Evolutionary conservation across 2,113 vertebrate genomes (phyloP).

Genomic region (Microcebus murinus): DNA sequence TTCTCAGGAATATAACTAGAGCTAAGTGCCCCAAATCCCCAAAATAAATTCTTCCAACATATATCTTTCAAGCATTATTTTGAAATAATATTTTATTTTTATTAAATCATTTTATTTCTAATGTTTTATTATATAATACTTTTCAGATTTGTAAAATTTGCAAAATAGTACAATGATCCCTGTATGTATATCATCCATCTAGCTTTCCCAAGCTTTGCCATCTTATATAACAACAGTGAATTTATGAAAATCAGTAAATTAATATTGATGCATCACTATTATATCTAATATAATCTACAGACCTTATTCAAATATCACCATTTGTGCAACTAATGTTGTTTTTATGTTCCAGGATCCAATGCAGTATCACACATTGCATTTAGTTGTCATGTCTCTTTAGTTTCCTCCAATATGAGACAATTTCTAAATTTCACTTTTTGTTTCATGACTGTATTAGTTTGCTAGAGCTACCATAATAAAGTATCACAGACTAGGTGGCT

Average conservation of each 20-base stretch:
- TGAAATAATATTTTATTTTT: not conserved
- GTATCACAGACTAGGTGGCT: not conserved
- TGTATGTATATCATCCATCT: not conserved
- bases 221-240: not conserved
- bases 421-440: not conserved
- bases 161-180: not conserved
- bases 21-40: not conserved
- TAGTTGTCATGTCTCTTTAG: not conserved
- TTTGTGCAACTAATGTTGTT: not conserved
- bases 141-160: not conserved
- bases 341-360: not conserved
- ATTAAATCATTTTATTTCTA: not conserved
- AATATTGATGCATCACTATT: not conserved
- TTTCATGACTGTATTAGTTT: not conserved
- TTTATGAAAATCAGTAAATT: not conserved
- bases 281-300: not conserved
- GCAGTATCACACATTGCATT: not conserved
- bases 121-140: conserved; percentile 6
- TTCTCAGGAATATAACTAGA: not conserved
- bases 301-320: not conserved
- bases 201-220: not conserved
- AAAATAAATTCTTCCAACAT: not conserved
- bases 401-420: not conserved
- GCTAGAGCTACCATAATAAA: not conserved
- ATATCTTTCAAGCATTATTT: not conserved